These are phyloP conservation scores for Trichoplusia ni DNA, from an alignment of 1,140 invertebrate genomes.

Conservation along the genomic window DNA sequence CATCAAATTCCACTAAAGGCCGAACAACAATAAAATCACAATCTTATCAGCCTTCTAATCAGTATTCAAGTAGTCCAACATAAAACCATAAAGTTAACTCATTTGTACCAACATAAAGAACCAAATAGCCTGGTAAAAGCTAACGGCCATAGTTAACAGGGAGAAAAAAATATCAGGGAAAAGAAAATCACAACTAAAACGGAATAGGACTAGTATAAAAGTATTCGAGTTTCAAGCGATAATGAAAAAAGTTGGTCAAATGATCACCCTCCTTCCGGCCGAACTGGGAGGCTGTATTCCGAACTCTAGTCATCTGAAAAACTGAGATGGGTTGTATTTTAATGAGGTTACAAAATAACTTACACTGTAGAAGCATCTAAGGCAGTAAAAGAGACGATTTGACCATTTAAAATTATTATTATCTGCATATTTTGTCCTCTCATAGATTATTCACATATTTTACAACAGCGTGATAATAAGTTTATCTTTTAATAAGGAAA, in stretches of 20 bases:
- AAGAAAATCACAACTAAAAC: conserved; percentile 58
- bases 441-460: too few relatives aligned
- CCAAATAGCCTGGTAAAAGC: conserved; percentile 54
- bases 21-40: not conserved
- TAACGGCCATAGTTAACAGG: conserved; percentile 55
- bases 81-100: conserved; percentile 40
- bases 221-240: conserved; percentile 63
- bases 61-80: not conserved
- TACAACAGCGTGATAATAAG: too few relatives aligned
- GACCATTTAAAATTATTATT: too few relatives aligned
- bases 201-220: conserved; percentile 63
- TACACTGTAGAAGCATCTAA: too few relatives aligned
- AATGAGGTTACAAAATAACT: too few relatives aligned
- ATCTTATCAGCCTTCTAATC: not conserved
- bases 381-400: too few relatives aligned
- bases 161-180: conserved; percentile 44
- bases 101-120: conserved; percentile 44
- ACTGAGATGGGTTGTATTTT: not conserved
- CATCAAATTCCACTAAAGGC: too few relatives aligned
- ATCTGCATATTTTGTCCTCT: too few relatives aligned
- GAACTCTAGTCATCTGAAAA: not conserved
- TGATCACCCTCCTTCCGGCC: conserved; percentile 59
- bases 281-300: conserved; percentile 27
- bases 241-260: conserved; percentile 76
- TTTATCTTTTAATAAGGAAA: too few relatives aligned